Evolutionary conservation across 2,797 vertebrate genomes (phyloP).

Genomic region (Danio albolineatus): DNA sequence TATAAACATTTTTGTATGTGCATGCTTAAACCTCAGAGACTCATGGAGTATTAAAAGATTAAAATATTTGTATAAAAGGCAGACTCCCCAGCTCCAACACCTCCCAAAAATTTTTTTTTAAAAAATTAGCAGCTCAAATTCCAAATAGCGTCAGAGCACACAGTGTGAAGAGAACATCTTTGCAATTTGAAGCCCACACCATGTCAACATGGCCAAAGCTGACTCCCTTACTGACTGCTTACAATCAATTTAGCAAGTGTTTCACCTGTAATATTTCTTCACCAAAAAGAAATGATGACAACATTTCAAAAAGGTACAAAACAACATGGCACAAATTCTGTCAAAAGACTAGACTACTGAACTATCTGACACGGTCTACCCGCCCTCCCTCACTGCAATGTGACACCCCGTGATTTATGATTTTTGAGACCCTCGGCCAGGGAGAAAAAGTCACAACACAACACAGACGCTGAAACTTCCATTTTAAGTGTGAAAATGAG

Average conservation of each 20-base stretch:
- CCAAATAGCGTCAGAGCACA: not conserved
- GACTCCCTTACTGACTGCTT: not conserved
- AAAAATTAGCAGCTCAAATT: not conserved
- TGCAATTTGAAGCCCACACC: not conserved
- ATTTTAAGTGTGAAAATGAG: not conserved
- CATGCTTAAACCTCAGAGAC: not conserved
- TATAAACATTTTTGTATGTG: too few relatives aligned
- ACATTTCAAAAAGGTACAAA: not conserved
- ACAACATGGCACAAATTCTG: not conserved
- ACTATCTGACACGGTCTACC: constrained; percentile 64
- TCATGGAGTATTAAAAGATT: not conserved
- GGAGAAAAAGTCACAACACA: constrained; percentile 37
- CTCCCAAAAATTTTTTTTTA: too few relatives aligned
- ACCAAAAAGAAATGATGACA: not conserved
- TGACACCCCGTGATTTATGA: constrained; percentile 8
- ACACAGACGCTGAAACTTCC: not conserved
- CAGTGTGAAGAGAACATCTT: not conserved
- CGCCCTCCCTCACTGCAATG: constrained; percentile 23
- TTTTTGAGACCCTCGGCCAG: constrained; percentile 26
- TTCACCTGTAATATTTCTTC: not conserved
- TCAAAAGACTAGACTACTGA: not conserved
- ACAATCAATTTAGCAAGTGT: not conserved
- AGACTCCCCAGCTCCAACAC: too few relatives aligned
- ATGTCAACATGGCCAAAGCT: not conserved
- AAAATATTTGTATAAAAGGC: not conserved